Percentiles rank a stretch among this genome's conserved stretches.
Evolutionary conservation across 2,797 vertebrate genomes (phyloP).

Genomic region (Hapalemur alaotrensis): DNA sequence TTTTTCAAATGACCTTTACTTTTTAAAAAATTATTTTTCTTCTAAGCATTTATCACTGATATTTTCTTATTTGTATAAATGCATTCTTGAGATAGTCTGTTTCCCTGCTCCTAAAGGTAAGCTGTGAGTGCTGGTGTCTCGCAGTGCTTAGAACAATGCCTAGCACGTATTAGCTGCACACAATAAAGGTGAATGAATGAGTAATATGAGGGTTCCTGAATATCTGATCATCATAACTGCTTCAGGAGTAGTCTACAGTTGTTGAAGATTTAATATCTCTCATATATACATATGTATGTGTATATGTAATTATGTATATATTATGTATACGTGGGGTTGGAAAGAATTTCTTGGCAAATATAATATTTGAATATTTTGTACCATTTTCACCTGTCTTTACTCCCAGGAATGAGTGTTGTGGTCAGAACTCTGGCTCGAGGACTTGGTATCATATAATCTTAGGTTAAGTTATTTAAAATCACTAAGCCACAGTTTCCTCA

Average conservation of each 20-base stretch:
- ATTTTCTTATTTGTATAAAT: background rate
- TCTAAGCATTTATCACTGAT: background rate
- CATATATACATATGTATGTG: background rate
- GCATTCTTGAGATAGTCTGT: background rate
- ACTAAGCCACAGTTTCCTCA: background rate
- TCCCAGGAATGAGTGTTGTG: background rate
- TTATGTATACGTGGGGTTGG: background rate
- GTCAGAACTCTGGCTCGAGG: background rate
- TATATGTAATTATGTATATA: background rate
- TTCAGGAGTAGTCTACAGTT: background rate
- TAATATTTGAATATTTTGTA: background rate
- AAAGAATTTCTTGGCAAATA: background rate
- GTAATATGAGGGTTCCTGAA: background rate
- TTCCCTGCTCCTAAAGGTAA: background rate
- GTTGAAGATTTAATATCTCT: background rate
- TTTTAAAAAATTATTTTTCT: background rate
- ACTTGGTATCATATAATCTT: background rate
- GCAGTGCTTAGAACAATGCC: background rate
- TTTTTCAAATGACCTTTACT: background rate
- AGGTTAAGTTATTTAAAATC: background rate
- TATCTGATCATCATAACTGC: background rate
- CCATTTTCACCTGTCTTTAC: background rate
- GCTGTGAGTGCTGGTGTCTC: background rate
- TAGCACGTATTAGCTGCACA: background rate
- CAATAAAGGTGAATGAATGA: background rate